Conservation (phyloP, 1,140 invertebrate genomes). For the Solenopsis invicta region DNA sequence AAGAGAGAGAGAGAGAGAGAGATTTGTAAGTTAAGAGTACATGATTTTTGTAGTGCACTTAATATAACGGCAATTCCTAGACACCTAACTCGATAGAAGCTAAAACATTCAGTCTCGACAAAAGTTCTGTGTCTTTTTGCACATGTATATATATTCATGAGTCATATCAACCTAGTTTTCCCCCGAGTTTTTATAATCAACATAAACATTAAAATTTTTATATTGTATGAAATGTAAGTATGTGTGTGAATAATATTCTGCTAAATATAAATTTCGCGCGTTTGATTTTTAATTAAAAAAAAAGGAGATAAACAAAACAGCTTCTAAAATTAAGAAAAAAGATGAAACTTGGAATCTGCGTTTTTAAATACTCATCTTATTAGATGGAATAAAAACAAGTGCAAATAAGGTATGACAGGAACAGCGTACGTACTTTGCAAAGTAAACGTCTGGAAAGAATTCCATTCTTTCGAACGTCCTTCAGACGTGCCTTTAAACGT, state of each 20-base stretch:
- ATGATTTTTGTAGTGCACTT: not conserved
- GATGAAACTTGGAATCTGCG: not conserved
- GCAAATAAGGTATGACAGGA: not conserved
- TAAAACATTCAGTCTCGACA: not conserved
- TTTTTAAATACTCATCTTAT: not conserved
- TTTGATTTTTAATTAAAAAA: conserved; percentile 6
- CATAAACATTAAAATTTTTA: not conserved
- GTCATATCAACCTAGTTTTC: not conserved
- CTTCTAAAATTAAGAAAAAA: not conserved
- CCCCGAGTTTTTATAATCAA: not conserved
- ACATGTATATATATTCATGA: not conserved
- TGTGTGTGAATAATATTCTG: not conserved
- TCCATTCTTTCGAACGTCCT: not conserved
- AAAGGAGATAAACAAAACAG: not conserved
- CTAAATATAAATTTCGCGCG: not conserved
- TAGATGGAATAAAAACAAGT: conserved; percentile 15
- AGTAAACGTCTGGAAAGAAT: conserved; percentile 3
- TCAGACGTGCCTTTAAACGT: not conserved
- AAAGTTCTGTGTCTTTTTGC: not conserved
- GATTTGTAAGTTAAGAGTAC: not conserved
- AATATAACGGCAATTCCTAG: conserved; percentile 18
- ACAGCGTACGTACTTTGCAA: not conserved
- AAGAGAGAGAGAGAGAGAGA: not conserved
- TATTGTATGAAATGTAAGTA: not conserved
- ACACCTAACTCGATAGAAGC: not conserved